Base-by-base conservation (phyloP, 2,888 invertebrate genomes). In the Lutraria lutraria region DNA sequence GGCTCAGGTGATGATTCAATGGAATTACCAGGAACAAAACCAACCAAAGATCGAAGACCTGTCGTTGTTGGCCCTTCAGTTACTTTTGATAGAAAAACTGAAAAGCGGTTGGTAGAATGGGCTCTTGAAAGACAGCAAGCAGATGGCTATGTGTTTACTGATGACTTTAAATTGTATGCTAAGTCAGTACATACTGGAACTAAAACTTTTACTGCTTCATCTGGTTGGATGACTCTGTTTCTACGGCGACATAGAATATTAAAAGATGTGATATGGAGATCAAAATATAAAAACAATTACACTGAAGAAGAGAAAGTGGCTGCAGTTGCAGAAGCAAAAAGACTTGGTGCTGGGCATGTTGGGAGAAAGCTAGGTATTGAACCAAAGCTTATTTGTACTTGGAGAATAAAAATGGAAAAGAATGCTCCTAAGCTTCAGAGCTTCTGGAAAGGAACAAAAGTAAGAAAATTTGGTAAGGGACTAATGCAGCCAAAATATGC, bases 101-200 rank as follows among this genome's bases (percentile, higher is more conserved):
- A 92, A 53, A 88, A 81, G 79, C 72, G 79, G 19, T 56, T 92
- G 15, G 92, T 90, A 21, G 90, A 92, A 76, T 92, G 92, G 92
- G 89, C 89, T 16, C 34, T 92, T 25, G 89, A 90, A 34, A 87
- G 56, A 83, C 89, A 90, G 25, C 25, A 80, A 10, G 52, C 79
- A 43, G 88, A 90, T 85, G 92, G 89, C 19, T 92, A 90, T 89
- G 90, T 92, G 31, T 92, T 90, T 68, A 90, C 92, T 80, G 92
- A 92, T 89, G 92, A 92, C 60, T 92, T 92, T 52, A 92, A 89
- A 85, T 83, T 89, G 12, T 92, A 86, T 88, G 92, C 92, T n/a
- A 92, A 90, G 82, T 90, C 92, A 29, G 34, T 90, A 1, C 90
- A 92, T 68, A 88, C 79, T 63, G 92, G 92, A 52, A 81, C 89